Conservation (phyloP, 2,888 invertebrate genomes). For the Copidosoma aretas region DNA sequence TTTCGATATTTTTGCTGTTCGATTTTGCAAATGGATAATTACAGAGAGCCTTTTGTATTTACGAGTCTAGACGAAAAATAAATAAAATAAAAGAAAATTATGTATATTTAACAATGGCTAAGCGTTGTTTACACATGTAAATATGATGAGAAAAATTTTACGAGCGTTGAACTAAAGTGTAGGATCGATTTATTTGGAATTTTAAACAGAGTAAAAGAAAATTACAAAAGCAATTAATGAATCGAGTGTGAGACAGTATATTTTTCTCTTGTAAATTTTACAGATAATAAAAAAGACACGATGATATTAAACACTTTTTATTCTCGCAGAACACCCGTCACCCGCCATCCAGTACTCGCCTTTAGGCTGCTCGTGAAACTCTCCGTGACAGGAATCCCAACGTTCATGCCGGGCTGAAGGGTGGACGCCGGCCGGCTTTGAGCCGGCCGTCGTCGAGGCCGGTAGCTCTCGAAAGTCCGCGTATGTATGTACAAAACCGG, state of each 20-base stretch:
- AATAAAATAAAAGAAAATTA: constrained; percentile 16
- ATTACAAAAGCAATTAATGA: constrained; percentile 6
- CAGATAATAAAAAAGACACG: constrained; percentile 32
- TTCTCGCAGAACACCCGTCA: no score
- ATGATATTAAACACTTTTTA: constrained; percentile 7
- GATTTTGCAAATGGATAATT: constrained; percentile 19
- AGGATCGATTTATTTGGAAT: no score
- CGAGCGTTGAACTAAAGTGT: no score
- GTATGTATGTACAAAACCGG: no score
- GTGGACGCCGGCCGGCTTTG: no score
- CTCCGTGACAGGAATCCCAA: no score
- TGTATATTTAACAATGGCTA: constrained; percentile 21
- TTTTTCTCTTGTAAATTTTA: constrained; percentile 35
- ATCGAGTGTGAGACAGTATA: constrained; percentile 22
- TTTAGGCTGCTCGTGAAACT: no score
- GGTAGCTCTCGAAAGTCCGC: no score
- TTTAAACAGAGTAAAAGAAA: background rate
- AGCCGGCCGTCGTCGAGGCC: no score
- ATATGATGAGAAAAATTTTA: constrained; percentile 1
- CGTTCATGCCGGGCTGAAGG: no score
- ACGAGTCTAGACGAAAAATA: no score
- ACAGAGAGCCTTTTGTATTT: constrained; percentile 23
- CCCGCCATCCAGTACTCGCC: no score
- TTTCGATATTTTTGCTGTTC: constrained; percentile 21
- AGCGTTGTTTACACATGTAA: constrained; percentile 30